Base-by-base conservation (phyloP, 2,113 vertebrate species). In the Scomber colias region DNA sequence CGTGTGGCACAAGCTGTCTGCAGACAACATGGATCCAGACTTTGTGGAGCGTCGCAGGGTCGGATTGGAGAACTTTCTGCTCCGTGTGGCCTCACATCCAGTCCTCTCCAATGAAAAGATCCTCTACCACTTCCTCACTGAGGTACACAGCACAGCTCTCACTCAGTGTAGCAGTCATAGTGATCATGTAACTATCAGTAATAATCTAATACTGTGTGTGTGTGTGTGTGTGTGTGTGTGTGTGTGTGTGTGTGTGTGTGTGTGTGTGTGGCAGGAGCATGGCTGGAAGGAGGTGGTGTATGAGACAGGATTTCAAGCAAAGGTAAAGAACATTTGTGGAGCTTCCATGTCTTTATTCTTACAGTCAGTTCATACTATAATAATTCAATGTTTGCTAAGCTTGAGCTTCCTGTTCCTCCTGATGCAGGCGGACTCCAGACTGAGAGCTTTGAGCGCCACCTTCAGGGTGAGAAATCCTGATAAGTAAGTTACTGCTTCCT, bases 1-100 rank as follows among this genome's bases (percentile, higher is more conserved):
- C 73, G 97, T 99, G 85, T 99, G 97, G 98, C 98, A 99, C 92
- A 99, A 99, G 89, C 93, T 99, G 5, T 97, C 97, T 0, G 97
- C 97, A 54, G 98, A 99, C 93, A 99, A 99, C 75, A 97, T 99
- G 97, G 97, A 99, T 89, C 98, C 98, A 1, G 97, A 99, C 89
- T 99, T 99, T 85, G 97, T 99, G 90, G 98, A 99, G 90, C 95
- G 97, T 62, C 95, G 98, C 69, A 94, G 97, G 75, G 96, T 97
- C 0, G 97, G 98, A n/a, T 93, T 99, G 84, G 98, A 99, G 92
- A 98, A 98, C 91, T 99, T 99, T 76, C 94, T 99, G 70, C 91
- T 99, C 16, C 97, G 97, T 24, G 96, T 99, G 71, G 97, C 97
- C 54, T 98, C 96, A 1, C 97, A 99, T 90, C 94, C 96, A 1